Base-by-base conservation (phyloP, 2,113 vertebrate species). In the Taurulus bubalis region DNA sequence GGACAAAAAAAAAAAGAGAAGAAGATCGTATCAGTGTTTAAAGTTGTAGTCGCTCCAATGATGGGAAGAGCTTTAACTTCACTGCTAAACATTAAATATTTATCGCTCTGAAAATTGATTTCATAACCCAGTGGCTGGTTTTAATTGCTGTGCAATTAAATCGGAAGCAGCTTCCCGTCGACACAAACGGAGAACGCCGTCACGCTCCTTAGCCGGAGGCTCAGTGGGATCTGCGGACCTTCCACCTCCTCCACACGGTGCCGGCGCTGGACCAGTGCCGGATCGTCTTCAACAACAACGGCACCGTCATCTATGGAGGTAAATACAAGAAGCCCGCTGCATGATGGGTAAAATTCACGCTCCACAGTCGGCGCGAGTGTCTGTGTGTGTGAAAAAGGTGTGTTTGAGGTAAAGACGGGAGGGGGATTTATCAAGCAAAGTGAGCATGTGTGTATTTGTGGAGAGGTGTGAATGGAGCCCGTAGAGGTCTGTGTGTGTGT, bases 251-350 rank as follows among this genome's bases (percentile, higher is more conserved):
- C 36, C 98, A 99, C 88, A 99, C 97, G 0, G 98, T 99, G 38
- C 98, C 98, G 47, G 98, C 98, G 7, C 94, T 99, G 89, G 98
- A 99, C 94, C 98, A 99, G 91, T 99, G 98, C 88, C 96, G 98
- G n/a, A 97, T 99, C n/a, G 98, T 99, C 55, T 99, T 99, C 94
- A 99, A 99, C 91, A 98, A 99, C 87, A 98, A 96, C 0, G 98
- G 98, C 80, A 99, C 98, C 0, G 97, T 99, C 84, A 99, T 99
- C 94, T 99, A 99, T 81, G 98, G 98, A 96, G 98, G 98, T 99
- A 95, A 94, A 85, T 71, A 10, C 47, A 63, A 11, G 0, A n/a
- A 51, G 22, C 62, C 8, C 16, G 3, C 20, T 64, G 82, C 55
- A 3, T 71, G 62, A 51, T 81, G 53, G 66, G 70, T 74, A 51